phyloP scores from a whole-genome alignment of 1,140 invertebrate genomes.

The Trichonephila inaurata region DNA sequence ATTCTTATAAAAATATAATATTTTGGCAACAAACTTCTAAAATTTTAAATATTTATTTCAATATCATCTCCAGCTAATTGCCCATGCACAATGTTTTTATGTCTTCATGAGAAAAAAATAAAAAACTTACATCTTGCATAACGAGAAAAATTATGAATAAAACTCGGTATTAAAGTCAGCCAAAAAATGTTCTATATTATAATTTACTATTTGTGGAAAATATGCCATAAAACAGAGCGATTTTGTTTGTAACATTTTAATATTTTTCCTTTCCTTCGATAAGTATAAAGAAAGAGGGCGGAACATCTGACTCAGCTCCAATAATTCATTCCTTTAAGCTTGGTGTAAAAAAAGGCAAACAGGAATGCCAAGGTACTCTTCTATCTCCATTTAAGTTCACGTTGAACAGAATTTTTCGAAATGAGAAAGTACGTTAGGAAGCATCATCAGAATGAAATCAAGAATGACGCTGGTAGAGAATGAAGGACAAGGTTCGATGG shows the following conservation, averaged over 20 bases:
- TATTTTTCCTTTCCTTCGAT: slow-evolving; percentile 7
- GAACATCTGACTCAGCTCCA: not conserved
- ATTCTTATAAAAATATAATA: not conserved
- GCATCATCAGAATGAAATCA: no score
- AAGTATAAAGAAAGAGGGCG: not conserved
- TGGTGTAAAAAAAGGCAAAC: not conserved
- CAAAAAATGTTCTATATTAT: not conserved
- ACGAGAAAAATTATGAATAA: not conserved
- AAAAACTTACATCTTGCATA: not conserved
- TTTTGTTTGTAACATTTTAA: slow-evolving; percentile 19
- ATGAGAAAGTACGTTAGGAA: not conserved
- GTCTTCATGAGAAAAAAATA: not conserved
- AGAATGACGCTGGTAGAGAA: no score
- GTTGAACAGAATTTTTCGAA: not conserved
- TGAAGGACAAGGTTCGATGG: no score
- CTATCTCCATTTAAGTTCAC: not conserved
- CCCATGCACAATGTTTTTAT: not conserved
- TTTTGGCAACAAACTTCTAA: not conserved
- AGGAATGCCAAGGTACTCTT: not conserved
- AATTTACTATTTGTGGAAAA: slow-evolving; percentile 11
- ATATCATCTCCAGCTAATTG: not conserved
- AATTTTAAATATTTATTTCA: not conserved
- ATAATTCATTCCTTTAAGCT: slow-evolving; percentile 17
- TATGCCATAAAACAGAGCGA: slow-evolving; percentile 27
- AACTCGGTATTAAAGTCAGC: not conserved